A percentile compares a stretch with the other conserved stretches of the same genome.
Conservation (phyloP, 2,888 invertebrate genomes). For the Leptinotarsa tumamoca region DNA sequence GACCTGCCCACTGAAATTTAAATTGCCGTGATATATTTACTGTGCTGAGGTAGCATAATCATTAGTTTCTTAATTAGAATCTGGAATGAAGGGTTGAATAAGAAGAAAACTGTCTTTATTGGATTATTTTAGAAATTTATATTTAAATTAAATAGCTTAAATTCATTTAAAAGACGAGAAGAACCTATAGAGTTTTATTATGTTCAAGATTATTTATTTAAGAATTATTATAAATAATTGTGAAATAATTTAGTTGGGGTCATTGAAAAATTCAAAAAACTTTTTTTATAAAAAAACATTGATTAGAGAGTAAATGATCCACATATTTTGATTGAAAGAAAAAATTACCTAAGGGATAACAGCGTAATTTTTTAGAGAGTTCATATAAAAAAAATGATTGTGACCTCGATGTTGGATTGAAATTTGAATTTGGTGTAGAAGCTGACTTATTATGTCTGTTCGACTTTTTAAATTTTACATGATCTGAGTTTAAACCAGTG, state of each 20-base stretch:
- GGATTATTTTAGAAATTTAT: slow-evolving; percentile 69
- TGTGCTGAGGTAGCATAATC: slow-evolving; percentile 86
- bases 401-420: slow-evolving; percentile 93
- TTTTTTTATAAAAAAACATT: slow-evolving; percentile 66
- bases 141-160: slow-evolving; percentile 76
- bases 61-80: slow-evolving; percentile 83
- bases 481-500: no score
- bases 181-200: slow-evolving; percentile 81
- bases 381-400: slow-evolving; percentile 80
- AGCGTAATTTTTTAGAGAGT: slow-evolving; percentile 84
- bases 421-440: slow-evolving; percentile 75
- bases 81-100: slow-evolving; percentile 83
- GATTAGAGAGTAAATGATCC: slow-evolving; percentile 70
- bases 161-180: slow-evolving; percentile 78
- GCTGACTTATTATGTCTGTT: slow-evolving; percentile 80
- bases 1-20: slow-evolving; percentile 77
- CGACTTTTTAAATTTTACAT: slow-evolving; percentile 76
- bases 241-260: slow-evolving; percentile 74
- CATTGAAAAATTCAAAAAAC: slow-evolving; percentile 73
- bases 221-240: slow-evolving; percentile 55
- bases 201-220: slow-evolving; percentile 58
- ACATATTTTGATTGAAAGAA: slow-evolving; percentile 73
- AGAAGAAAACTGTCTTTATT: slow-evolving; percentile 74
- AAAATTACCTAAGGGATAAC: slow-evolving; percentile 88
- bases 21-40: slow-evolving; percentile 83